Conservation (phyloP, 1,140 invertebrate genomes). For the Leptinotarsa undecemlineata region DNA sequence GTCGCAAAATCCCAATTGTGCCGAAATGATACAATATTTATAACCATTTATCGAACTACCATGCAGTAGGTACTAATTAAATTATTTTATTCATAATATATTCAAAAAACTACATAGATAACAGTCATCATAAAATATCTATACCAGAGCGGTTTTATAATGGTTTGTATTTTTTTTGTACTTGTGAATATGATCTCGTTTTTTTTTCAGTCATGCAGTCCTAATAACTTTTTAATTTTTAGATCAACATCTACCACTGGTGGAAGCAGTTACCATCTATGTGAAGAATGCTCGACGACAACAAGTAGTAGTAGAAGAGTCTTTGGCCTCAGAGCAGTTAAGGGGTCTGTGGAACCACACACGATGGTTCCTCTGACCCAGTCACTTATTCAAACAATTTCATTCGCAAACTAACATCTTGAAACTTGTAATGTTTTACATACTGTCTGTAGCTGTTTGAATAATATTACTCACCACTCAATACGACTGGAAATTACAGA, state of each 20-base stretch:
- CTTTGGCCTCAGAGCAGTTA: constrained; percentile 11
- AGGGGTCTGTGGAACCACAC: constrained; percentile 11
- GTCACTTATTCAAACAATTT: constrained; percentile 17
- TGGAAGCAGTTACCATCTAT: not conserved
- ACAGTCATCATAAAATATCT: too few relatives aligned
- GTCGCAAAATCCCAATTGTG: too few relatives aligned
- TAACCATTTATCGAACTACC: too few relatives aligned
- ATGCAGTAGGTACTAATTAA: too few relatives aligned
- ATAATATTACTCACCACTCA: not conserved
- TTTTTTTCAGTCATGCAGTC: too few relatives aligned
- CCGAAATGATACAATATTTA: too few relatives aligned
- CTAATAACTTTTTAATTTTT: too few relatives aligned
- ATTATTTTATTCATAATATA: too few relatives aligned
- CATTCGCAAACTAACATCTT: constrained; percentile 12
- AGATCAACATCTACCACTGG: not conserved
- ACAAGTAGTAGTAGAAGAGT: constrained; percentile 13
- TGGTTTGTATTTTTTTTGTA: too few relatives aligned
- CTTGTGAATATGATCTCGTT: too few relatives aligned
- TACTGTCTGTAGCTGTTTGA: not conserved
- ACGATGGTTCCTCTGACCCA: constrained; percentile 20
- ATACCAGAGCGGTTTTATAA: too few relatives aligned
- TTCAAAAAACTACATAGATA: too few relatives aligned
- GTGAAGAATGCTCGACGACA: constrained; percentile 13
- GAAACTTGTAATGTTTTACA: constrained; percentile 16
- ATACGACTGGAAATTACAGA: not conserved